phyloP scores from a whole-genome alignment of 2,797 vertebrate species.

The Caiman crocodilus region DNA sequence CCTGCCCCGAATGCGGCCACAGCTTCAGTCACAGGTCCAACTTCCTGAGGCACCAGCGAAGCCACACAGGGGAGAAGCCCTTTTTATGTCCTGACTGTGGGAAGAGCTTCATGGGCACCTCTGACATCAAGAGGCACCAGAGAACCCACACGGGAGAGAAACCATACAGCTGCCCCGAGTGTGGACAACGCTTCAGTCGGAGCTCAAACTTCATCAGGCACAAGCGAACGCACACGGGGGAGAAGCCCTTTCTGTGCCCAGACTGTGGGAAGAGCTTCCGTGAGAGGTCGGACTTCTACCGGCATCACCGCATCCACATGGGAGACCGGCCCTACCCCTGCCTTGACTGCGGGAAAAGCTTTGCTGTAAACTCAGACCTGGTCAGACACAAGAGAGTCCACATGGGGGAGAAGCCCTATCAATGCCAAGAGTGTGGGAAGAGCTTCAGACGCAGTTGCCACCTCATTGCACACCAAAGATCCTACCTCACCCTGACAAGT shows the following conservation, averaged over 20 bases:
- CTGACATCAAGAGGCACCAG: neutral
- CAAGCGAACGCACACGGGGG: neutral
- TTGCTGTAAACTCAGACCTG: no score
- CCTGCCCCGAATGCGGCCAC: neutral
- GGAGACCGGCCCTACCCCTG: no score
- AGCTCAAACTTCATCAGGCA: neutral
- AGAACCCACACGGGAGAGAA: neutral
- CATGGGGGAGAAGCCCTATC: no score
- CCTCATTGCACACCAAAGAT: no score
- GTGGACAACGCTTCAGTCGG: neutral
- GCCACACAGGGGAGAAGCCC: neutral
- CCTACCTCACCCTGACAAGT: no score
- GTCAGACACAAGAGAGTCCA: no score
- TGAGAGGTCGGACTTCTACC: no score
- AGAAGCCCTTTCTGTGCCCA: neutral
- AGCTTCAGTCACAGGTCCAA: neutral
- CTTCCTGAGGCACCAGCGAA: neutral
- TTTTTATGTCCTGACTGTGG: neutral
- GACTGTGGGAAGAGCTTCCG: neutral
- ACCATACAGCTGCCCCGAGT: neutral
- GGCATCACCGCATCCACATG: no score
- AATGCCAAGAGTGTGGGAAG: no score
- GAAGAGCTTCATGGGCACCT: neutral
- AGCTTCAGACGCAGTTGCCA: no score
- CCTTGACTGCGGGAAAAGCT: no score